Evolutionary conservation across 1,140 invertebrate genomes (phyloP), one percentile per base, ranked within the genome.

Genomic region (Manduca sexta): DNA sequence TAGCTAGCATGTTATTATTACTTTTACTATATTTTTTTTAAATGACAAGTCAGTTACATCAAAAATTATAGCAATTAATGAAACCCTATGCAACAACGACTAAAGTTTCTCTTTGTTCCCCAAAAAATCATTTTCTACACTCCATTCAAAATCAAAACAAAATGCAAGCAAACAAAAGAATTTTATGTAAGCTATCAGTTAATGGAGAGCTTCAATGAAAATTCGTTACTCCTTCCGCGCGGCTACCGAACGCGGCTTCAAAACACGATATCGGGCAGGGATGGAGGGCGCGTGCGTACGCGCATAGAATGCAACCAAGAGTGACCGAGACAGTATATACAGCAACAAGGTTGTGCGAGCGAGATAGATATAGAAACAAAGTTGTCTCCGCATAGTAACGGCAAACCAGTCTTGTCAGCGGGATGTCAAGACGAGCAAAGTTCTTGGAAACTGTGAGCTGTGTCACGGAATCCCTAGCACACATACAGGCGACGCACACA

Each of bases 381-480:
- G 77, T 84, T 81, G 62, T 69, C 46, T 51, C 65, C 61, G 56
- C 58, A 71, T 73, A 64, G 61, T 69, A 70, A 78, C 71, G 67
- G 66, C 78, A 79, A 85, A 85, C 82, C 80, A 78, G 80, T 84
- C 78, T 77, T 82, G 80, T 85, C 82, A 85, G 71, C 78, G 78
- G 74, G 77, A 81, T 74, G 71, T 85, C 80, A 85, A 82, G 78
- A 80, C 77, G 67, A 78, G 72, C 64, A 70, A 26, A 65, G 69
- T 84, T 86, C 83, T 84, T 66, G 72, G 83, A 86, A 86, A 84
- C 70, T 69, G 80, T 86, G 82, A 86, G 78, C 80, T 68, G 69
- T 84, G 82, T 83, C 82, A 84, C 77, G 83, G 80, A 84, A 86
- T 84, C 79, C 78, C 82, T 80, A 63, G 62, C 56, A 42, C 64